phyloP scores from a whole-genome alignment of 2,888 invertebrate genomes.

The Apodemia zela region DNA sequence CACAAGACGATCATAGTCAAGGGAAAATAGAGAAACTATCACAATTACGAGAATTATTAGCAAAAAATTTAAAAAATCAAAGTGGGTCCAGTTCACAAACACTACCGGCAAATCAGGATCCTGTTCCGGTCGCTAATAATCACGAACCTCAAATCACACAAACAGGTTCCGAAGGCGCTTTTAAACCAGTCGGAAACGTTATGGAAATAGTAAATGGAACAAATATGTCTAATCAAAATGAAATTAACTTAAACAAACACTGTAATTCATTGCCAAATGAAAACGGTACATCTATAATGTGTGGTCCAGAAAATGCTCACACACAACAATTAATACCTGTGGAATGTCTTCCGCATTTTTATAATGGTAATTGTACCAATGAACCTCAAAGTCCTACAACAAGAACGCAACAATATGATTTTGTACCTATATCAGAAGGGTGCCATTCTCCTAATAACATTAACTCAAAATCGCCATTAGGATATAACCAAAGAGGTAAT shows the following conservation, averaged over 20 bases:
- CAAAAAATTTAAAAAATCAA: conserved; percentile 82
- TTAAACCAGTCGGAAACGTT: conserved; percentile 51
- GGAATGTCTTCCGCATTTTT: conserved; percentile 47
- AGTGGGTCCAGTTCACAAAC: conserved; percentile 50
- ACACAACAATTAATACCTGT: conserved; percentile 41
- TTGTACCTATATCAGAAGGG: conserved; percentile 92
- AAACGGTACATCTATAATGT: conserved; percentile 50
- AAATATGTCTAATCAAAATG: conserved; percentile 39
- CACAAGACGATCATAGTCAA: conserved; percentile 71
- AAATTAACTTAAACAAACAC: conserved; percentile 44
- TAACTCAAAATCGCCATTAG: conserved; percentile 64
- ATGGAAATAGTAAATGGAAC: conserved; percentile 45
- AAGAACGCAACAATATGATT: conserved; percentile 89
- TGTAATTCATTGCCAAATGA: conserved; percentile 45
- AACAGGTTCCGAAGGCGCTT: conserved; percentile 52
- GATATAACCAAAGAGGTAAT: conserved; percentile 57
- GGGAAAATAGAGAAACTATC: conserved; percentile 84
- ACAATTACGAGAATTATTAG: conserved; percentile 85
- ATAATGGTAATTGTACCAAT: conserved; percentile 61
- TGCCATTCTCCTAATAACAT: conserved; percentile 82
- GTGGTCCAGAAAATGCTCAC: conserved; percentile 42
- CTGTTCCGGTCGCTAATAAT: conserved; percentile 40
- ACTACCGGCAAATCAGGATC: conserved; percentile 44
- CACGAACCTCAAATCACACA: conserved; percentile 45
- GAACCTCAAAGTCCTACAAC: conserved; percentile 89